Base-by-base conservation (phyloP, 2,888 invertebrate species). In the Tipula helvola region DNA sequence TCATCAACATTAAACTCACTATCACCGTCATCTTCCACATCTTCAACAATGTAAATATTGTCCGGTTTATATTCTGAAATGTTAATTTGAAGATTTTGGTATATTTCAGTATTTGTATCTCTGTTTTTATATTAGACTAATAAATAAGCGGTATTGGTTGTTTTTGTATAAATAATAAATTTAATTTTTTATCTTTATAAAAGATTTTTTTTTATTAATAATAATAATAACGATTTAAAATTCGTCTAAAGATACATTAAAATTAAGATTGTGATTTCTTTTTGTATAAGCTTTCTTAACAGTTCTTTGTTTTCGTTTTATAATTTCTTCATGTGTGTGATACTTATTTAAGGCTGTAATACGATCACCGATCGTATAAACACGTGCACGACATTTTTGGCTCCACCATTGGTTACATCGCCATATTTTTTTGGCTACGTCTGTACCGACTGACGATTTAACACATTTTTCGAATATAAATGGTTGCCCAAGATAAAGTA, bases 331-430 rank as follows among this genome's bases (percentile, higher is more conserved):
- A 86, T 92, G 92, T 2, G 91, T 92, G 87, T 92, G 91, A 87
- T 90, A 91, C n/a, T 91, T 90, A 88, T 92, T 91, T 5, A 92
- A 88, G 0, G 91, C 91, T 85, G 91, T 89, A 3, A 92, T 91
- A 7, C 90, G 88, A 87, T 92, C 90, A 83, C 90, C 91, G 12
- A 91, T 90, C 8, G 91, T 91, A 83, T 90, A 91, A 2, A 91
- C 91, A n/a, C 92, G 89, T 0, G 91, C 91, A 7, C 92, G 90
- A 87, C 92, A 92, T 88, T 90, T 91, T 87, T 91, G 91, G 88
- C 91, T 91, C 92, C 92, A 92, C 92, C 92, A 92, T 88, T 92
- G 91, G 88, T 92, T 92, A 88, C 92, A 92, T 42, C 92, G 90
- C 91, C 91, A 92, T 87, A 90, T 91, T 87, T 91, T 91, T 87